Evolutionary conservation across 64 coral and sea anemone genomes (phyloP), one percentile per base, ranked within the genome.

Genomic region (Orbicella faveolata): DNA sequence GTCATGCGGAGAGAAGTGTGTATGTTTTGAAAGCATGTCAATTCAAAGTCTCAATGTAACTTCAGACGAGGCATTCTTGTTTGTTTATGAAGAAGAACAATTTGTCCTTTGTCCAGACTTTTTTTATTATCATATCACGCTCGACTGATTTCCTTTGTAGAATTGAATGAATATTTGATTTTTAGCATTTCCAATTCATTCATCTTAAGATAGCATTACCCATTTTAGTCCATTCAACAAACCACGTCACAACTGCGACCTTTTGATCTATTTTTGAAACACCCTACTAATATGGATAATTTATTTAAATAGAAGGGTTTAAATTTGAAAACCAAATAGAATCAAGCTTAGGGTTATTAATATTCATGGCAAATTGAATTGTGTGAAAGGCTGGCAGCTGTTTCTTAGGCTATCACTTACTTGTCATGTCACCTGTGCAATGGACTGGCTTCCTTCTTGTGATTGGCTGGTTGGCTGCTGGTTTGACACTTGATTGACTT

Each of bases 351-450:
- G 44, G 14, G 23, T 52, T 20, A 92, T 96, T 79, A 91, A 96
- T 94, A 96, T 96, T 91, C 83, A 96, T 94, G 62, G 64, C 30
- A 23, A 68, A 52, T 25, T 34, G 9, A 33, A 83, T 90, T 83
- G 87, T 96, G 80, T 89, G 67, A 73, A 34, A 26, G 55, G 44
- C 70, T 48, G 77, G 88, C 95, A 94, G 92, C 95, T 94, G 95
- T 85, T 90, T 96, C 88, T 93, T 90, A 76, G 90, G 80, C 86
- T 96, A 90, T 96, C 75, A 68, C 55, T 89, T 57, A 74, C 70
- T 33, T 93, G 87, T 76, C 91, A 93, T 83, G 87, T 92, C 92
- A 97, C 95, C 92, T 97, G 95, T 94, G 66, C 81, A 76, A 64
- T 91, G 14, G 10, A 64, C 69, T 69, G 65, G 51, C 64, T 89